Evolutionary conservation across 2,888 invertebrate species (phyloP).

Genomic region (Lasius fuliginosus): DNA sequence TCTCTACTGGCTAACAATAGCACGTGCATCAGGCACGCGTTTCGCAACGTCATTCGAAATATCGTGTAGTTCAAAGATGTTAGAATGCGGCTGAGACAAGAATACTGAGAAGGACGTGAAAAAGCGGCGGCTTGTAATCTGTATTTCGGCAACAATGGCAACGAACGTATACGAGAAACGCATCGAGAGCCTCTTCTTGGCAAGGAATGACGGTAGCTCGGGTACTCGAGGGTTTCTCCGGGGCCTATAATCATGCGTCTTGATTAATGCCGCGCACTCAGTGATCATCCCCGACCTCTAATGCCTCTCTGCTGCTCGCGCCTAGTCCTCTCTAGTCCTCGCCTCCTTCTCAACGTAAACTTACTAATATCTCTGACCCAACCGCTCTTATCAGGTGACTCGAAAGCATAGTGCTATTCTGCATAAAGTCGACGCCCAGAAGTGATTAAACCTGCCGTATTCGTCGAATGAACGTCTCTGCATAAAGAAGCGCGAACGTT

Average conservation of each 20-base stretch:
- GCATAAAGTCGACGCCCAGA: conserved; percentile 21
- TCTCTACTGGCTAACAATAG: background rate
- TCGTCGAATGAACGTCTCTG: conserved; percentile 1
- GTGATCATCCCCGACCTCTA: conserved; percentile 85
- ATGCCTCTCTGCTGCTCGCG: conserved; percentile 78
- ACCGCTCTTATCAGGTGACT: conserved; percentile 72
- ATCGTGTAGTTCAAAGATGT: background rate
- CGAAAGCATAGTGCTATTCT: conserved; percentile 39
- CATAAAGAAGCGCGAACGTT: background rate
- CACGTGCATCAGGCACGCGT: too few species aligned
- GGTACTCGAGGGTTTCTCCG: conserved; percentile 77
- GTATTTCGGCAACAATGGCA: conserved; percentile 73
- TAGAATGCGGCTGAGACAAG: background rate
- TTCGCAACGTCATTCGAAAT: background rate
- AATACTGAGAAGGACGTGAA: conserved; percentile 59
- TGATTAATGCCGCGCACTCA: conserved; percentile 85
- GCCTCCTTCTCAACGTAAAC: conserved; percentile 74
- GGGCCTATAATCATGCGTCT: conserved; percentile 86
- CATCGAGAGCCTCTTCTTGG: conserved; percentile 73
- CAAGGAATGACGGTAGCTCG: conserved; percentile 68
- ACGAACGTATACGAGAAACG: conserved; percentile 74
- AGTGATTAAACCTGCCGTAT: conserved; percentile 24
- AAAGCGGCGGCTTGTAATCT: conserved; percentile 79
- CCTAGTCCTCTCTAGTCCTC: conserved; percentile 77
- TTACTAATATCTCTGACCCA: conserved; percentile 79